Evolutionary conservation across 2,797 vertebrate species (phyloP), one percentile per base, ranked within the genome.

Genomic region (Nannoperca obscura): DNA sequence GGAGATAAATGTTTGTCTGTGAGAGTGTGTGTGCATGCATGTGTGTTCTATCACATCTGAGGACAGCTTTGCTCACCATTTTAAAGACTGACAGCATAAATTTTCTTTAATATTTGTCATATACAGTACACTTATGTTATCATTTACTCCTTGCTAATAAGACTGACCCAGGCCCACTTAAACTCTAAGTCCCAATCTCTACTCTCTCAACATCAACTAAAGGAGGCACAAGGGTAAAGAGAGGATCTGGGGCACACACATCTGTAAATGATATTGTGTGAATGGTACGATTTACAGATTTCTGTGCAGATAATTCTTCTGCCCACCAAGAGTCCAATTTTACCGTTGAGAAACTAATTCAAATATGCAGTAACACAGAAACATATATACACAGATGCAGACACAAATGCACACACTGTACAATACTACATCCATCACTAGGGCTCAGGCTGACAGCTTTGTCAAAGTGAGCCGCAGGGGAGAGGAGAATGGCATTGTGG

Each of bases 391-490:
- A 76, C 52, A 57, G 8, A 67, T 4, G 14, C 58, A 57, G 30
- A 63, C 75, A 73, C 68, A 77, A 27, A 27, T 64, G 69, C 73
- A 63, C 15, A 57, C 64, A 87, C 62, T 67, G 80, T 80, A 83
- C 83, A 86, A 84, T 64, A 87, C 82, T 72, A 79, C 84, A 92
- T 91, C 86, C 87, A 89, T 92, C 89, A 92, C 62, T 38, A 1
- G 55, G n/a, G 83, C 82, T 83, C 69, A 57, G 49, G 59, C 85
- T 94, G 93, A 93, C 92, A 93, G 90, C 83, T 89, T 87, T 91
- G 89, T 93, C 88, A 92, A 86, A 90, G 86, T 82, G 86, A 91
- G 82, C 90, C 86, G 44, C 87, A 81, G 87, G 92, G 87, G 89
- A 91, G 84, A 76, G 80, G 79, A 91, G 90, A 90, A 82, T 66